Evolutionary conservation across 2,888 invertebrate species (phyloP).

Genomic region (Cheilosia vernalis): DNA sequence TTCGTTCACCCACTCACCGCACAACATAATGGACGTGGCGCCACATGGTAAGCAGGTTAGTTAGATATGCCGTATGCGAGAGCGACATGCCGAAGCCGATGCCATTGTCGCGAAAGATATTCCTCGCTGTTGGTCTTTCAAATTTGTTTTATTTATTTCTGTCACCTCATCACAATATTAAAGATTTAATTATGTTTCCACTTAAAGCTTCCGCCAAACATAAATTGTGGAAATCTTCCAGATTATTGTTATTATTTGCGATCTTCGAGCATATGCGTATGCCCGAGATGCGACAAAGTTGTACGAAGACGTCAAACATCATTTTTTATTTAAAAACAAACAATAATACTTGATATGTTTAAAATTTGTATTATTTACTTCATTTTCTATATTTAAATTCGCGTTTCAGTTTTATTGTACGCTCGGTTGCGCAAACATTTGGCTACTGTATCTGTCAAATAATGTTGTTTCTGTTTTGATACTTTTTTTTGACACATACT

Average conservation of each 20-base stretch:
- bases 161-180: background rate
- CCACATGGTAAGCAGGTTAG: background rate
- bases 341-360: background rate
- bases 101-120: background rate
- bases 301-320: background rate
- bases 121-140: background rate
- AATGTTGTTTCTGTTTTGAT: constrained; percentile 21
- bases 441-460: constrained; percentile 33
- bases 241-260: no score
- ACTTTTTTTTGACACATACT: background rate
- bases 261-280: no score
- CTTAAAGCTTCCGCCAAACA: constrained; percentile 3
- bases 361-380: background rate
- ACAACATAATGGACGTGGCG: constrained; percentile 3
- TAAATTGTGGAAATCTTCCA: background rate
- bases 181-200: background rate
- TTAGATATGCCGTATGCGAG: no score
- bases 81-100: background rate
- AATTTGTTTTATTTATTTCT: background rate
- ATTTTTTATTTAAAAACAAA: constrained; percentile 1
- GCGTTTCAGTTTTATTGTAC: constrained; percentile 2
- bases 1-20: background rate
- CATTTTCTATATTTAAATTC: constrained; percentile 12
- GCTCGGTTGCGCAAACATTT: constrained; percentile 29
- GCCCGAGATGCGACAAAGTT: background rate